Evolutionary conservation across 2,797 vertebrate genomes (phyloP).

Genomic region (Linurgus olivaceus): DNA sequence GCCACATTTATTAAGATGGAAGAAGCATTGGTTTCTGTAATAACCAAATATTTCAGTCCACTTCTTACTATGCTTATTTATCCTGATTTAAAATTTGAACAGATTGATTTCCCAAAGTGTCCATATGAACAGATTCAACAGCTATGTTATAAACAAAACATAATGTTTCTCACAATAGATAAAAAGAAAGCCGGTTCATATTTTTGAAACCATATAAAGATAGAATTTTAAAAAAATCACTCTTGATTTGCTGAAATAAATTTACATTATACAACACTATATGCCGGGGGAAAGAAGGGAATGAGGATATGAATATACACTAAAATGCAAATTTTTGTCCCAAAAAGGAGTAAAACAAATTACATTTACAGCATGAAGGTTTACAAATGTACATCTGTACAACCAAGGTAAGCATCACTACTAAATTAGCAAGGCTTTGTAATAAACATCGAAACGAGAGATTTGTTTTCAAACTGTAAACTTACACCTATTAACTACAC

Average conservation of each 20-base stretch:
- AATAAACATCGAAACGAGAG: conserved; percentile 88
- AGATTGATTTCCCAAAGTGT: conserved; percentile 82
- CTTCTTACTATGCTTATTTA: conserved; percentile 79
- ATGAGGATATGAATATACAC: conserved; percentile 94
- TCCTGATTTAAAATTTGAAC: conserved; percentile 75
- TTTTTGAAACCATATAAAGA: conserved; percentile 90
- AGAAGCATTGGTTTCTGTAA: conserved; percentile 84
- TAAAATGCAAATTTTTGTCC: conserved; percentile 91
- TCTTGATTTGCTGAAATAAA: conserved; percentile 91
- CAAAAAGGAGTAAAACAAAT: conserved; percentile 92
- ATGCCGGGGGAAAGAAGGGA: conserved; percentile 84
- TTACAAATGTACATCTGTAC: conserved; percentile 99
- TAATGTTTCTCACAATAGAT: conserved; percentile 86
- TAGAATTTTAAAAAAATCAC: conserved; percentile 90
- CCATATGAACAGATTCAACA: conserved; percentile 88
- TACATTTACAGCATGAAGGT: conserved; percentile 99
- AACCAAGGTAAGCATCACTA: conserved; percentile 94
- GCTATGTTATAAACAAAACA: conserved; percentile 92
- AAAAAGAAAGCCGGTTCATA: conserved; percentile 88
- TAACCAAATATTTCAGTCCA: conserved; percentile 83
- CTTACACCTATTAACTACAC: conserved; percentile 96
- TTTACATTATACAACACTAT: conserved; percentile 98
- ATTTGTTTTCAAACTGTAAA: conserved; percentile 88
- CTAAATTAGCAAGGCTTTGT: conserved; percentile 94
- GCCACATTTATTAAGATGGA: conserved; percentile 87